Evolutionary conservation across 2,113 vertebrate genomes (phyloP), one percentile per base, ranked within the genome.

Genomic region (Takifugu bimaculatus): DNA sequence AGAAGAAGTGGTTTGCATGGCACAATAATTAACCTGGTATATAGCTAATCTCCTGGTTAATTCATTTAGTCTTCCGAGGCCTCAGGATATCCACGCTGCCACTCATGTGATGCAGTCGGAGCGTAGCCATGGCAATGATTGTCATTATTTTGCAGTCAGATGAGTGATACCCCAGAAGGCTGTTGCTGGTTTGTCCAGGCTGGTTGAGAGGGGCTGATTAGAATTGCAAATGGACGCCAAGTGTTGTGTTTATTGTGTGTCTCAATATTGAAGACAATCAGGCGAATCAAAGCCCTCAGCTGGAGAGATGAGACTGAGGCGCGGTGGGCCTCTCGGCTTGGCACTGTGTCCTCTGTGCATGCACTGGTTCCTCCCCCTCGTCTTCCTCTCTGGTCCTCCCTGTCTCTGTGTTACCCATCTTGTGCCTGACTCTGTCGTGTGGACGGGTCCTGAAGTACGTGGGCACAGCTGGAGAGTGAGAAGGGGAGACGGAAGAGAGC

Each of bases 201-300:
- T 69, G 49, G 80, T 89, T 76, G 83, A 87, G 85, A 78, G 84
- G 67, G 66, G 44, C 78, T 83, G 87, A 90, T 90, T 91, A 89
- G 87, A 89, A 85, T 88, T 89, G 88, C 87, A 88, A 90, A 90
- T 88, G 76, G 74, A 49, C 58, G 77, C 77, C 75, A 81, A 86
- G 84, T 86, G 87, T 87, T 87, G 88, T 89, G 86, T 88, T 90
- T 87, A 90, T 90, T 89, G 86, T 89, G 86, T 86, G 88, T 82
- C 84, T 88, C 87, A 86, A 87, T 85, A 87, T 89, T 85, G 85
- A 84, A 89, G 85, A 90, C 87, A 90, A 87, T 88, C 87, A 88
- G 80, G 85, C 80, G 80, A 88, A 90, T 90, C 85, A 87, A 88
- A 90, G 89, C 78, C 81, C 86, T 80, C 83, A 78, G 85, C 87